Evolutionary conservation across 2,888 invertebrate genomes (phyloP).

Genomic region (Euzetes globulus): DNA sequence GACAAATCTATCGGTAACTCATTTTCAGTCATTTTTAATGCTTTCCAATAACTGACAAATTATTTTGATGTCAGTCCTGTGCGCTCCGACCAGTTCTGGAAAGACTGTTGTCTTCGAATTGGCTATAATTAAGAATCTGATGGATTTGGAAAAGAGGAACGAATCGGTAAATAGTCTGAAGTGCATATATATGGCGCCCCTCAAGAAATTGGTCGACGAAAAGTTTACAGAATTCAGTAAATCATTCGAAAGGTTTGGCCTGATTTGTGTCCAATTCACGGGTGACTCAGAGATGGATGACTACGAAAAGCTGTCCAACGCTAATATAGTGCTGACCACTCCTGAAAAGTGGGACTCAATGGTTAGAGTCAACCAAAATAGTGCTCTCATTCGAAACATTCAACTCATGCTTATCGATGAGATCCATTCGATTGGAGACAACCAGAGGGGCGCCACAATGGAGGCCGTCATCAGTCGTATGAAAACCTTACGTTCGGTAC

Average conservation of each 20-base stretch:
- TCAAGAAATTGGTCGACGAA: constrained; percentile 70
- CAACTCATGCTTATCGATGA: constrained; percentile 46
- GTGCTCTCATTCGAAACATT: constrained; percentile 52
- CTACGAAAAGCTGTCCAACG: constrained; percentile 48
- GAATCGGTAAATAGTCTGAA: constrained; percentile 54
- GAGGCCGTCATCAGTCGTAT: constrained; percentile 72
- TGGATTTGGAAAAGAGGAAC: constrained; percentile 51
- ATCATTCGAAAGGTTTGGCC: constrained; percentile 58
- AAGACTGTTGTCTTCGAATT: constrained; percentile 76
- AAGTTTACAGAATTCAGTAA: constrained; percentile 62
- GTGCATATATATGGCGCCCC: constrained; percentile 72
- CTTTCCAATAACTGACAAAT: not conserved
- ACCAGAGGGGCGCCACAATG: constrained; percentile 62
- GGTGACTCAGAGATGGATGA: constrained; percentile 66
- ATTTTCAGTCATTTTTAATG: not conserved
- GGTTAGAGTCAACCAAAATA: constrained; percentile 59
- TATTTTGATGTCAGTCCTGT: constrained; percentile 52
- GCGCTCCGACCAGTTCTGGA: constrained; percentile 74
- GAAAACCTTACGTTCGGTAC: constrained; percentile 59
- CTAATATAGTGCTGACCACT: constrained; percentile 62
- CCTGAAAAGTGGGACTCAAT: constrained; percentile 76
- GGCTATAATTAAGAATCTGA: constrained; percentile 61
- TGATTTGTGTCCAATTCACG: constrained; percentile 63
- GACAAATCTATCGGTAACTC: constrained; percentile 56
- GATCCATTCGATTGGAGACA: constrained; percentile 67